Conservation (phyloP, 2,113 vertebrate species). For the Prolemur simus region DNA sequence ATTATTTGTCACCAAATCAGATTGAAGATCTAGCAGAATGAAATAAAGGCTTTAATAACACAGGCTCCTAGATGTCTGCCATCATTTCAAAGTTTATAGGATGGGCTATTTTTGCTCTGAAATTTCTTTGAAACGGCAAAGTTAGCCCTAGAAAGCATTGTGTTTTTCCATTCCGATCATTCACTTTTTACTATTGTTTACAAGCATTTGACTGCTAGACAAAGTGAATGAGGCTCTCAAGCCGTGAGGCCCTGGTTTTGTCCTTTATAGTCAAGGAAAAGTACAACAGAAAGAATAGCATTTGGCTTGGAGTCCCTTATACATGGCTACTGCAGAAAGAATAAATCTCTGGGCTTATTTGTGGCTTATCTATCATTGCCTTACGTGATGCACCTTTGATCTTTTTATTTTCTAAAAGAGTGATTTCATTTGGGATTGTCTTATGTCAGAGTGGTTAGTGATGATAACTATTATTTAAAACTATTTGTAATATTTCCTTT, state of each 20-base stretch:
- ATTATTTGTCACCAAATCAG: slow-evolving; percentile 50
- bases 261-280: not conserved
- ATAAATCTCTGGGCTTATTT: not conserved
- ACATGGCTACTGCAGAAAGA: not conserved
- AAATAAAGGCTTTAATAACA: slow-evolving; percentile 37
- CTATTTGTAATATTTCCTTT: not conserved
- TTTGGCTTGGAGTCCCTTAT: not conserved
- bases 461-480: not conserved
- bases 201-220: not conserved
- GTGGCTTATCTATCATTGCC: not conserved
- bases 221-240: not conserved
- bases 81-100: not conserved
- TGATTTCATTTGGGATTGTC: not conserved
- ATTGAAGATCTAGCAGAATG: slow-evolving; percentile 37
- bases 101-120: slow-evolving; percentile 7
- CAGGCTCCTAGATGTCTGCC: not conserved
- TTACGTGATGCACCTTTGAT: too few relatives aligned
- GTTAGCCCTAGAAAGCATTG: not conserved
- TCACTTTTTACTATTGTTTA: not conserved
- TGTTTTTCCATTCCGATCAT: not conserved
- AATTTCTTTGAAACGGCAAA: not conserved
- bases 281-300: not conserved
- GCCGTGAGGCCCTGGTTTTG: not conserved
- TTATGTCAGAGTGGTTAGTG: not conserved
- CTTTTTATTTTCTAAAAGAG: not conserved